Evolutionary conservation across 2,113 vertebrate genomes (phyloP).

Genomic region (Stomatorhinus ivindoensis): DNA sequence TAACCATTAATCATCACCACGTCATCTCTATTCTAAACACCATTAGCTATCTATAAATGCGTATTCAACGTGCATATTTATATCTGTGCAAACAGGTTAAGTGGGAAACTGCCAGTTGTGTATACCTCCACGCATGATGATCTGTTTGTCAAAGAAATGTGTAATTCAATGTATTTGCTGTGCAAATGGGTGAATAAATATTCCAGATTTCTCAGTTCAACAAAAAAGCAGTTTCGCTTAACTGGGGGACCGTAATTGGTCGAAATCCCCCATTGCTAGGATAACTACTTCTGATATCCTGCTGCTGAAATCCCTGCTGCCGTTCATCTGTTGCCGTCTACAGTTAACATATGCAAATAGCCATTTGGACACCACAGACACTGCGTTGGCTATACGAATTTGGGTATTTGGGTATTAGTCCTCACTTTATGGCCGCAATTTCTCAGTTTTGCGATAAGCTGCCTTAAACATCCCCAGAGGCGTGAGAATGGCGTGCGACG

Average conservation of each 20-base stretch:
- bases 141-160: neutral
- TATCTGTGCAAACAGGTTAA: neutral
- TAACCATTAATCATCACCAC: neutral
- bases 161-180: neutral
- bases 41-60: neutral
- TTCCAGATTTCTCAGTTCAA: neutral
- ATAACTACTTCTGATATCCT: slow-evolving; percentile 23
- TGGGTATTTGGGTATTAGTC: slow-evolving; percentile 24
- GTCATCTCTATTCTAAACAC: neutral
- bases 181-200: neutral
- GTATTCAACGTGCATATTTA: neutral
- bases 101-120: neutral
- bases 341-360: slow-evolving; percentile 31
- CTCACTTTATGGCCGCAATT: slow-evolving; percentile 25
- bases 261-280: slow-evolving; percentile 29
- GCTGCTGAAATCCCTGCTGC: slow-evolving; percentile 21
- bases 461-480: slow-evolving; percentile 18
- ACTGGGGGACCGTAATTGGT: slow-evolving; percentile 24
- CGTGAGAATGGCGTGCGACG: slow-evolving; percentile 14
- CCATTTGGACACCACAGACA: slow-evolving; percentile 33
- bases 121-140: neutral
- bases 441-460: slow-evolving; percentile 25
- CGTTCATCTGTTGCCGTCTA: slow-evolving; percentile 31
- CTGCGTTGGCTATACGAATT: slow-evolving; percentile 28
- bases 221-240: neutral